phyloP scores from a whole-genome alignment of 2,888 invertebrate species.

The Nudaria mundana region DNA sequence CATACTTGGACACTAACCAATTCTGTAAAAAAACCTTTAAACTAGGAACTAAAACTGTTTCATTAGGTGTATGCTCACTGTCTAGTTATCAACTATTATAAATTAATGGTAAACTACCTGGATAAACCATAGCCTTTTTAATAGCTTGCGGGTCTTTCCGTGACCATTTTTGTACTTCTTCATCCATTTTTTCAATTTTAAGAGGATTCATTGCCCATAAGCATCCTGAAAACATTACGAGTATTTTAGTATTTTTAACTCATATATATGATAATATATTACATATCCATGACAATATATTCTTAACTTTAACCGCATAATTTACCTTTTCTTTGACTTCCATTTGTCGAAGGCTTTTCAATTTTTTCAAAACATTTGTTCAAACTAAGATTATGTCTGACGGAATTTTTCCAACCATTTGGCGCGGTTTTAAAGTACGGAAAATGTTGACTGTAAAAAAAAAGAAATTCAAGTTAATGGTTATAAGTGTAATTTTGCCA shows the following conservation, averaged over 20 bases:
- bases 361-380: constrained; percentile 99
- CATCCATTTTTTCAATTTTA: constrained; percentile 98
- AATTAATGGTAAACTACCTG: constrained; percentile 85
- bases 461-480: not conserved
- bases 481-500: no score
- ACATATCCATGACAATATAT: no score
- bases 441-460: constrained; percentile 93
- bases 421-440: constrained; percentile 99
- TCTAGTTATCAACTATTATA: no score
- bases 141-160: constrained; percentile 96
- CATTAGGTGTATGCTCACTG: no score
- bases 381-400: constrained; percentile 96
- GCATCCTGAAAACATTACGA: constrained; percentile 80
- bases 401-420: constrained; percentile 99
- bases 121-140: constrained; percentile 95
- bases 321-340: constrained; percentile 88
- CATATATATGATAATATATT: not conserved
- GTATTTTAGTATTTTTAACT: not conserved
- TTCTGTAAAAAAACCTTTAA: no score
- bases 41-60: no score
- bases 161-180: constrained; percentile 98
- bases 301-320: no score
- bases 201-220: constrained; percentile 98
- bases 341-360: constrained; percentile 94
- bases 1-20: no score